Percentiles rank a stretch among this genome's conserved stretches.
Evolutionary conservation across 2,113 vertebrate species (phyloP).

Genomic region (Columba janthina): DNA sequence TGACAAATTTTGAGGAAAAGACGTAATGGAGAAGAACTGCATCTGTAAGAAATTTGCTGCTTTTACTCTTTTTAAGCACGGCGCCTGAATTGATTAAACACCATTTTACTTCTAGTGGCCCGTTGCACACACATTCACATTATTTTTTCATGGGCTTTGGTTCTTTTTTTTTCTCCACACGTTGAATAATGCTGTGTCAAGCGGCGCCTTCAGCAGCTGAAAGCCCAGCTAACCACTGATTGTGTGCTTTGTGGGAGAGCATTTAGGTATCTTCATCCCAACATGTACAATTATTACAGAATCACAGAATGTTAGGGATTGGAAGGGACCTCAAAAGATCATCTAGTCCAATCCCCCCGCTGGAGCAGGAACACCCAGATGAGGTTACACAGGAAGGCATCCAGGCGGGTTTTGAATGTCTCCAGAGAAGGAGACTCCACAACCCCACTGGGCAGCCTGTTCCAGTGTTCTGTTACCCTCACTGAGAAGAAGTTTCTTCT

Average conservation of each 20-base stretch:
- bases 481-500: no score
- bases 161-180: background rate
- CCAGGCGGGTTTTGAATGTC: no score
- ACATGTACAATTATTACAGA: background rate
- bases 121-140: background rate
- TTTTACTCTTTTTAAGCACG: background rate
- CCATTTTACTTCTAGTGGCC: background rate
- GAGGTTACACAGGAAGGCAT: no score
- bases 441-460: no score
- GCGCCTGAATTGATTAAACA: no score
- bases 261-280: rapidly evolving
- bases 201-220: background rate
- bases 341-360: no score
- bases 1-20: background rate
- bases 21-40: background rate
- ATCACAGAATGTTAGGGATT: no score
- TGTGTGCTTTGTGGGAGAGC: rapidly evolving
- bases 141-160: background rate
- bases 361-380: no score
- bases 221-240: background rate
- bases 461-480: no score
- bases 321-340: no score
- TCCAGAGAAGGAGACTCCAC: no score
- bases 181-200: rapidly evolving
- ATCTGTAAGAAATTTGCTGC: rapidly evolving